Evolutionary conservation across 2,797 vertebrate genomes (phyloP), one percentile per base, ranked within the genome.

Genomic region (Ciconia nigra): DNA sequence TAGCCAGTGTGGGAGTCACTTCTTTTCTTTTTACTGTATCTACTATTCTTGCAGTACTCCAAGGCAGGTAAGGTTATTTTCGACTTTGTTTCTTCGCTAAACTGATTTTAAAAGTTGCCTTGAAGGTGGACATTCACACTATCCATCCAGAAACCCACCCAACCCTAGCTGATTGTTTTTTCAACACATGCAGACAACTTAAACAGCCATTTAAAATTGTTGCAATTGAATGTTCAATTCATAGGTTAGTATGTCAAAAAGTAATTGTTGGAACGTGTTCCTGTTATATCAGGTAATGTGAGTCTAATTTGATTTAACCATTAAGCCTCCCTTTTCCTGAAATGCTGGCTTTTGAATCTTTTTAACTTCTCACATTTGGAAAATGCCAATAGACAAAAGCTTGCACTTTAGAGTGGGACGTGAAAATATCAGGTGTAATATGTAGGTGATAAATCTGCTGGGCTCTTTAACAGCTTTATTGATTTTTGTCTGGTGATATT

Each of bases 381-480:
- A 98, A 98, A 97, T 97, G 93, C 88, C 92, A 97, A 42, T 94
- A 98, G 95, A 97, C 86, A 97, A 98, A 97, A 70, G 93, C 95
- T 94, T 97, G 94, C 88, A 78, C 90, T 96, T 84, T 76, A 84
- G 83, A 92, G 89, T 81, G 89, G 93, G 54, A 54, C 72, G 70
- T 89, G 87, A 72, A 98, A 97, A 96, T 97, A 95, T 79, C 97
- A 96, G 95, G 89, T 95, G 74, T 91, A 96, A 93, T 93, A 89
- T 77, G 73, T 72, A 96, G 92, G 87, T 92, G 84, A 96, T 97
- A 96, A 97, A 95, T 97, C 87, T 94, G 83, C 69, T 74, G 71
- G 96, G 69, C 78, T 91, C 65, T 92, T 95, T 97, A 94, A 90
- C 86, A 95, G 78, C 90, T 89, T 58, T 80, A 95, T 95, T 97